A percentile compares a stretch with the other conserved stretches of the same genome.
Evolutionary conservation across 2,888 invertebrate species (phyloP).

Genomic region (Buathra laborator): DNA sequence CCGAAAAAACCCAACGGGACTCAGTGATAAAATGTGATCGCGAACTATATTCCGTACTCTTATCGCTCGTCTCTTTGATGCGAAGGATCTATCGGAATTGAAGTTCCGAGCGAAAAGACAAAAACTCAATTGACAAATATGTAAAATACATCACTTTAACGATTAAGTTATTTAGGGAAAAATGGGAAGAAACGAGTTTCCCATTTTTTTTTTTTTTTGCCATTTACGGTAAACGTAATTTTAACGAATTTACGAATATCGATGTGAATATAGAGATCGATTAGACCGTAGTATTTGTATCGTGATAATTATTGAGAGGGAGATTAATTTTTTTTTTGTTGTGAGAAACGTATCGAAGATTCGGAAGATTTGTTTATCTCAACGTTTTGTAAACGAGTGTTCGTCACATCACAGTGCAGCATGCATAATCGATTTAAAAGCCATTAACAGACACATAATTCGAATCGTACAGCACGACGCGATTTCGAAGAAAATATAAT

Average conservation of each 20-base stretch:
- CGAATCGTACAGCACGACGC: conserved; percentile 27
- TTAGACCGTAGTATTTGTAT: conserved; percentile 77
- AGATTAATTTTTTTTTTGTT: not conserved
- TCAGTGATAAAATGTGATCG: conserved; percentile 64
- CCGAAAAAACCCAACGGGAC: conserved; percentile 12
- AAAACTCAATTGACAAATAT: conserved; percentile 66
- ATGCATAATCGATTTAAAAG: conserved; percentile 24
- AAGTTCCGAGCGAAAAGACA: conserved; percentile 46
- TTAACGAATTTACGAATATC: conserved; percentile 71
- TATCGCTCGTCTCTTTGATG: not conserved
- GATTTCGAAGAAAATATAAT: not conserved
- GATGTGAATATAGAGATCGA: conserved; percentile 79
- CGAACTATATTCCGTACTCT: conserved; percentile 27
- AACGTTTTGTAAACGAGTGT: conserved; percentile 2
- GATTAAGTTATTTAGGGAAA: conserved; percentile 49
- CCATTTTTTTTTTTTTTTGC: conserved; percentile 47
- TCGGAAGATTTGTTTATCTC: not conserved
- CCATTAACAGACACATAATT: conserved; percentile 8
- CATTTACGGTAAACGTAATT: conserved; percentile 62
- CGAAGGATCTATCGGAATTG: not conserved
- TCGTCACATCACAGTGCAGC: conserved; percentile 1
- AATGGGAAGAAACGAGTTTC: conserved; percentile 6
- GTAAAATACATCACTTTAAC: conserved; percentile 77
- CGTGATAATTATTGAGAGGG: conserved; percentile 43
- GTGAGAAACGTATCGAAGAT: not conserved